phyloP scores from a whole-genome alignment of 2,888 invertebrate species.

The Campoplex capitator region DNA sequence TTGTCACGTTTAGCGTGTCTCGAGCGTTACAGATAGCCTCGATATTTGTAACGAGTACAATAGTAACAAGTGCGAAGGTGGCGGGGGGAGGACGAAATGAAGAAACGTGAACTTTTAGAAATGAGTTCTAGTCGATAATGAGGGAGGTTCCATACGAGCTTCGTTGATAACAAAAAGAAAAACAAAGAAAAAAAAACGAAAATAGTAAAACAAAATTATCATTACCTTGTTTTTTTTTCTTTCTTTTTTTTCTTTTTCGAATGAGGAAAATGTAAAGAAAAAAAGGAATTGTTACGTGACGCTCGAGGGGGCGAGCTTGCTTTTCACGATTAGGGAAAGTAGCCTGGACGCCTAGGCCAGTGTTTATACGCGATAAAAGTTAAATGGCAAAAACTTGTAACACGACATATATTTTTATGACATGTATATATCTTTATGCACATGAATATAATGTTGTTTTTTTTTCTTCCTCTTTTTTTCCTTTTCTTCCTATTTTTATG shows the following conservation, averaged over 20 bases:
- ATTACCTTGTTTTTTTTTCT: no score
- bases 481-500: not conserved
- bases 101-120: constrained; percentile 3
- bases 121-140: constrained; percentile 27
- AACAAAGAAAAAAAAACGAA: no score
- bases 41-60: constrained; percentile 22
- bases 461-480: not conserved
- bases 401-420: constrained; percentile 15
- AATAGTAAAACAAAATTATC: no score
- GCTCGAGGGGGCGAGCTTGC: constrained; percentile 19
- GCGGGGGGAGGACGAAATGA: not conserved
- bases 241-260: not conserved
- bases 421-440: constrained; percentile 27
- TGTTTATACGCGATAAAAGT: constrained; percentile 50
- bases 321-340: constrained; percentile 54
- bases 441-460: not conserved
- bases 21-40: constrained; percentile 17
- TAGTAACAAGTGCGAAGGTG: not conserved
- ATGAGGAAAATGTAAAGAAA: not conserved
- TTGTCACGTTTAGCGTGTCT: constrained; percentile 35
- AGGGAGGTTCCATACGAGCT: not conserved
- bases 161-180: constrained; percentile 6
- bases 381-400: constrained; percentile 45
- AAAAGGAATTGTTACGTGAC: not conserved
- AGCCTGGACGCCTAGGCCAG: constrained; percentile 22